Conservation (phyloP, 2,113 vertebrate genomes). For the Amphiprion ocellaris region DNA sequence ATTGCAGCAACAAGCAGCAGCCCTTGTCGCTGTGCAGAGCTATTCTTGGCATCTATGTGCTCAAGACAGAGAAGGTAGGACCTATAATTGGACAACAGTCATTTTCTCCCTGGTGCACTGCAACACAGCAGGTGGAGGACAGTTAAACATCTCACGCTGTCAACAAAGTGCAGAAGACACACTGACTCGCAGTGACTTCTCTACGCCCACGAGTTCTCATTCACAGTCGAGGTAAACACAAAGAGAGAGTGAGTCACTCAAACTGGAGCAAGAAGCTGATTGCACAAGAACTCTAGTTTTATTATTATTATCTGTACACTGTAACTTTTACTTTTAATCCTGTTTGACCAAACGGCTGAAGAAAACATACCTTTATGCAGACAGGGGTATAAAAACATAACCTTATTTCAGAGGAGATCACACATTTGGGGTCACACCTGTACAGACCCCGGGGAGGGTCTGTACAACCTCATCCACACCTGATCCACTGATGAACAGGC, state of each 20-base stretch:
- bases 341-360: too few species aligned
- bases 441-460: conserved; percentile 3
- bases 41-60: background rate
- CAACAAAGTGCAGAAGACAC: conserved; percentile 11
- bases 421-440: conserved; percentile 26
- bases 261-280: background rate
- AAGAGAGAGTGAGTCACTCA: background rate
- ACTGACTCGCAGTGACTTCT: conserved; percentile 11
- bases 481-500: conserved; percentile 29
- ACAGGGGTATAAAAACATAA: background rate
- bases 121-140: conserved; percentile 7
- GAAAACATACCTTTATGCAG: too few species aligned
- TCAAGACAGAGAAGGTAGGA: background rate
- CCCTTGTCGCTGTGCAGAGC: background rate
- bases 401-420: background rate
- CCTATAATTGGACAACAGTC: background rate
- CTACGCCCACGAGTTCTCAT: background rate
- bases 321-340: background rate
- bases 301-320: background rate
- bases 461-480: conserved; percentile 15
- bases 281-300: background rate
- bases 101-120: conserved; percentile 1
- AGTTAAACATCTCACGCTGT: conserved; percentile 2
- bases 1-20: background rate
- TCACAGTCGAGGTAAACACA: background rate